phyloP scores from a whole-genome alignment of 30 jellyfish, hydroid and myxozoan genomes.

The Aurelia coerulea region DNA sequence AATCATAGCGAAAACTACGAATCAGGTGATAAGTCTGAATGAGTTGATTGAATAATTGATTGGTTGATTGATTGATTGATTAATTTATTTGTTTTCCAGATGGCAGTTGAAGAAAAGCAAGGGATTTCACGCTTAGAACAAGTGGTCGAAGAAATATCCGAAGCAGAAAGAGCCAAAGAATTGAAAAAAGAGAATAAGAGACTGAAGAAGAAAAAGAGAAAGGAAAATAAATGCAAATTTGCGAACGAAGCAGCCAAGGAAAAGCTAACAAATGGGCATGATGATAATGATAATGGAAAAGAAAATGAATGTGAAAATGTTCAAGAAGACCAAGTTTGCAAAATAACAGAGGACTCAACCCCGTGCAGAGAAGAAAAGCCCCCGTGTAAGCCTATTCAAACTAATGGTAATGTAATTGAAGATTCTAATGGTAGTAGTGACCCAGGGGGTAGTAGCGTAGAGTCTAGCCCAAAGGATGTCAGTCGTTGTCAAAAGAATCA shows the following conservation, averaged over 20 bases:
- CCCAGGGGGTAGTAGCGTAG: background rate
- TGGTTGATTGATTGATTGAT: no score
- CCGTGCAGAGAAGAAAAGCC: constrained; percentile 59
- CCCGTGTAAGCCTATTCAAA: constrained; percentile 1
- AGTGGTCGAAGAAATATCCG: constrained; percentile 97
- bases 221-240: constrained; percentile 85
- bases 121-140: constrained; percentile 92
- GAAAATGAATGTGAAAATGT: constrained; percentile 38
- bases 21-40: no score
- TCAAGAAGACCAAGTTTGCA: constrained; percentile 40
- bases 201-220: constrained; percentile 87
- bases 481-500: background rate
- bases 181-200: constrained; percentile 83
- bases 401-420: background rate
- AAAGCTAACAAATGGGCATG: constrained; percentile 36
- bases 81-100: constrained; percentile 27
- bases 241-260: constrained; percentile 75
- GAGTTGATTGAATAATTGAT: no score
- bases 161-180: constrained; percentile 94
- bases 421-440: background rate
- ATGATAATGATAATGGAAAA: constrained; percentile 30
- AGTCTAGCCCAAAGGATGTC: background rate
- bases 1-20: background rate
- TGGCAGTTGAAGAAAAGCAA: constrained; percentile 95
- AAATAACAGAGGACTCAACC: constrained; percentile 10